These are phyloP conservation scores for Pissodes strobi DNA, from an alignment of 1,140 invertebrate genomes.

Conservation along the genomic window DNA sequence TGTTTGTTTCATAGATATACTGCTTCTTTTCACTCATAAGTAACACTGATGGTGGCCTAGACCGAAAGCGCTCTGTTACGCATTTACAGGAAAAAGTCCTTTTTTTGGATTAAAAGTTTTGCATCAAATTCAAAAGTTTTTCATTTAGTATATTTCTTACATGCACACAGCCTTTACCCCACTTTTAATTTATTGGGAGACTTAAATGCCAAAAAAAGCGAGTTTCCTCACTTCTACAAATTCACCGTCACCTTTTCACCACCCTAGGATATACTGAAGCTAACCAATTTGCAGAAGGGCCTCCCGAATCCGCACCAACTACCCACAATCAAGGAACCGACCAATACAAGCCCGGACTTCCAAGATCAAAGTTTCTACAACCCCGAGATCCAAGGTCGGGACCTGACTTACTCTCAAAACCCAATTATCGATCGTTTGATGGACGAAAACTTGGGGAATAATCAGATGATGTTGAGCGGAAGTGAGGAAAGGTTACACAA, in stretches of 20 bases:
- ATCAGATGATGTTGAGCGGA: neutral
- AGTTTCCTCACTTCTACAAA: neutral
- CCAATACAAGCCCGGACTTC: neutral
- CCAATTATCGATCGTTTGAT: constrained; percentile 14
- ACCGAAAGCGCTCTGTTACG: too few species aligned
- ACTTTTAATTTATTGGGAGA: neutral
- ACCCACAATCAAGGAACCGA: constrained; percentile 14
- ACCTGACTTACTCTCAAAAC: constrained; percentile 16
- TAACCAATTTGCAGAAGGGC: constrained; percentile 41
- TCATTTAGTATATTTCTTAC: too few species aligned
- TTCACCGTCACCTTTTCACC: constrained; percentile 6
- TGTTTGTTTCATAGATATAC: too few species aligned
- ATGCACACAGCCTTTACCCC: too few species aligned
- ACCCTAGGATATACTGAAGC: constrained; percentile 42
- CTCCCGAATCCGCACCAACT: neutral
- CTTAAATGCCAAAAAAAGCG: neutral
- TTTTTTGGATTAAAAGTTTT: too few species aligned
- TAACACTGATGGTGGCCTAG: too few species aligned
- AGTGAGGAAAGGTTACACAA: constrained; percentile 39
- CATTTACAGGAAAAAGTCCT: too few species aligned
- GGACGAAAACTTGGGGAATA: neutral
- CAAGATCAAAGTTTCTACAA: neutral
- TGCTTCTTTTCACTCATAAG: too few species aligned
- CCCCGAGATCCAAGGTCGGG: neutral
- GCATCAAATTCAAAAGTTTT: too few species aligned